Conservation (phyloP, 2,888 invertebrate species). For the Idaea aversata region DNA sequence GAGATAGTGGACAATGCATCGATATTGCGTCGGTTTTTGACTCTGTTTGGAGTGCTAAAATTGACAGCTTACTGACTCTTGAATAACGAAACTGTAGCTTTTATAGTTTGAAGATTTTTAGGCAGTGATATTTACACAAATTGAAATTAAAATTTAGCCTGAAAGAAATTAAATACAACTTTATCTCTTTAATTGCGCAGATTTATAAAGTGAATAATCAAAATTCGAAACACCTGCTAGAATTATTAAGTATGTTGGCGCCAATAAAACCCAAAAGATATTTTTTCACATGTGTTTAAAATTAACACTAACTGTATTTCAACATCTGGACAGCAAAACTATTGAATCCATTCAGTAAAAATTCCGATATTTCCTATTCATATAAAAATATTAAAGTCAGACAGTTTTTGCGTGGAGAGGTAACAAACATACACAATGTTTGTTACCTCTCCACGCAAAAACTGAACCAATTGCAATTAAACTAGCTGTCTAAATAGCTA, state of each 20-base stretch:
- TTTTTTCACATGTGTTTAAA: not conserved
- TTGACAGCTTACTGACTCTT: not conserved
- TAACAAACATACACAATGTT: no score
- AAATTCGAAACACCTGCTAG: slow-evolving; percentile 1
- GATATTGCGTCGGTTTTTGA: slow-evolving; percentile 12
- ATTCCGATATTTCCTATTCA: not conserved
- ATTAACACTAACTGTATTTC: not conserved
- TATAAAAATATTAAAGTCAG: not conserved
- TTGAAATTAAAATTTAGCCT: not conserved
- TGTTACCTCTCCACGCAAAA: no score
- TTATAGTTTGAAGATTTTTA: not conserved
- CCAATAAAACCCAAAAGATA: not conserved
- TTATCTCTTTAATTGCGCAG: no score
- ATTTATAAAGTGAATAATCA: not conserved
- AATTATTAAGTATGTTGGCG: not conserved
- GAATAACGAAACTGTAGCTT: not conserved
- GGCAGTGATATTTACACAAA: not conserved
- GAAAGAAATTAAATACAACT: not conserved
- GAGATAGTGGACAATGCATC: slow-evolving; percentile 27
- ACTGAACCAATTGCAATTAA: no score
- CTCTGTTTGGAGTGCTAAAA: slow-evolving; percentile 21
- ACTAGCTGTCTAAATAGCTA: no score
- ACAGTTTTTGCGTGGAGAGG: no score
- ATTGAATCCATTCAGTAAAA: not conserved
- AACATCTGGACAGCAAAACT: not conserved